A percentile compares a stretch with the other conserved stretches of the same genome.
These are phyloP conservation scores for Paracyclopina nana DNA, from an alignment of 1,140 invertebrate species.

Conservation along the genomic window DNA sequence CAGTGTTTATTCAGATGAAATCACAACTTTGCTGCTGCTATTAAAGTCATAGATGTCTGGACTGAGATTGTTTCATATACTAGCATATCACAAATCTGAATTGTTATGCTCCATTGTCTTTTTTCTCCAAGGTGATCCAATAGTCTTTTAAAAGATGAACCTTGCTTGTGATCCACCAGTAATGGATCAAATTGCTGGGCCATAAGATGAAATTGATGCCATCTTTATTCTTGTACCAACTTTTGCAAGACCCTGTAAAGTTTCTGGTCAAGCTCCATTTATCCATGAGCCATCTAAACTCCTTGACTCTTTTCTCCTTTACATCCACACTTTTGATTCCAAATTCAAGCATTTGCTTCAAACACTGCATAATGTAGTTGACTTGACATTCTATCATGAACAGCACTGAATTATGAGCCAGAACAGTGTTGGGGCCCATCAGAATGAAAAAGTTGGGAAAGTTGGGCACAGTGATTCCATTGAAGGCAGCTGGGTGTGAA, in stretches of 20 bases:
- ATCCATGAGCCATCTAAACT: constrained; percentile 10
- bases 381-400: constrained; percentile 21
- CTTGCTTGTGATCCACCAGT: too few relatives aligned
- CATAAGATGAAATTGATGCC: constrained; percentile 17
- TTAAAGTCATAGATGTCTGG: too few relatives aligned
- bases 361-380: constrained; percentile 7
- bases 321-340: constrained; percentile 14
- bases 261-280: constrained; percentile 16
- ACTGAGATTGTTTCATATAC: too few relatives aligned
- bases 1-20: too few relatives aligned
- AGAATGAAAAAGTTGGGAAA: constrained; percentile 17
- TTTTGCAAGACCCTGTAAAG: constrained; percentile 17
- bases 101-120: too few relatives aligned
- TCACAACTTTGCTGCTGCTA: too few relatives aligned
- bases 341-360: constrained; percentile 15
- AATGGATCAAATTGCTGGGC: constrained; percentile 13
- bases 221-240: constrained; percentile 17
- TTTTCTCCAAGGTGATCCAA: too few relatives aligned
- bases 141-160: too few relatives aligned
- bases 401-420: constrained; percentile 18
- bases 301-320: constrained; percentile 15
- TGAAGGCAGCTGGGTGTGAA: too few relatives aligned
- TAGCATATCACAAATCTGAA: too few relatives aligned
- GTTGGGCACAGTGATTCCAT: too few relatives aligned
- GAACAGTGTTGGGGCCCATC: constrained; percentile 17